These are phyloP conservation scores for Apodemia zela DNA, from an alignment of 2,888 invertebrate genomes.

Conservation along the genomic window DNA sequence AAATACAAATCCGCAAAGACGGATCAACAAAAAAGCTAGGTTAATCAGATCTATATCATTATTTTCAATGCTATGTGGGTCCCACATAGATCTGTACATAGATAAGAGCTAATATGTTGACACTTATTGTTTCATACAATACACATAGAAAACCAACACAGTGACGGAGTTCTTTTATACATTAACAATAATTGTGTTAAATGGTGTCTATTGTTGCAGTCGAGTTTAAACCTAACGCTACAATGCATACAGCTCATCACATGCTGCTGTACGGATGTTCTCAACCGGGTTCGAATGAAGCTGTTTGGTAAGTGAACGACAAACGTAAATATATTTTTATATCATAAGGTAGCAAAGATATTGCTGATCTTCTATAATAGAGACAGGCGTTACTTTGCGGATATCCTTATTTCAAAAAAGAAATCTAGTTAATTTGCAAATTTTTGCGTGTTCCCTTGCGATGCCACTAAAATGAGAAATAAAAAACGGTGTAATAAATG, in stretches of 20 bases:
- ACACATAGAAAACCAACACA: not conserved
- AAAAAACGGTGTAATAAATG: no score
- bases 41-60: not conserved
- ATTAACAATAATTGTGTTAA: not conserved
- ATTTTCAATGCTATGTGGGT: slow-evolving; percentile 3
- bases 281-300: slow-evolving; percentile 85
- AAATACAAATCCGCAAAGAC: no score
- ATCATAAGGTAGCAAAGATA: no score
- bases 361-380: no score
- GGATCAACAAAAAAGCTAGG: not conserved
- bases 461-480: no score
- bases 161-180: slow-evolving; percentile 1
- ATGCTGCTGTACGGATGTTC: slow-evolving; percentile 95
- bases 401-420: no score
- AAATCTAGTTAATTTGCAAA: no score
- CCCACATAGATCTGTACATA: not conserved
- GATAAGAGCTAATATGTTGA: not conserved
- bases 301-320: slow-evolving; percentile 85
- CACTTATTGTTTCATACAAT: not conserved
- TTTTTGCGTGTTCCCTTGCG: no score
- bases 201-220: slow-evolving; percentile 69
- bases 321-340: not conserved
- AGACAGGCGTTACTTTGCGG: no score
- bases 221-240: slow-evolving; percentile 95
- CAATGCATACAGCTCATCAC: slow-evolving; percentile 95